phyloP scores from a whole-genome alignment of 2,797 vertebrate genomes.

The Anguilla marmorata region DNA sequence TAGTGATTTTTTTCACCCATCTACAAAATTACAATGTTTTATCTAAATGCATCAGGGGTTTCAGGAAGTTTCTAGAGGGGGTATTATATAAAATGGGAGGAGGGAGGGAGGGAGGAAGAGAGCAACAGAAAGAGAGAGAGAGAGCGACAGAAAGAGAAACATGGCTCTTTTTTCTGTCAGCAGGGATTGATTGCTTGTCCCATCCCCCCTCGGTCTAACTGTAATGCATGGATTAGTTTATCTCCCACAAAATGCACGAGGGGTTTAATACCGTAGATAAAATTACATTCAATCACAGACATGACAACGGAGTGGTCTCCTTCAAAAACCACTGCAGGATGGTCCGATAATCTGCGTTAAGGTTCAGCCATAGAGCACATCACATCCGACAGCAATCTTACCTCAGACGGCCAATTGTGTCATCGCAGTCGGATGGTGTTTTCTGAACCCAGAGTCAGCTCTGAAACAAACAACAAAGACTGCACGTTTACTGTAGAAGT shows the following conservation, averaged over 20 bases:
- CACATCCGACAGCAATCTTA: constrained; percentile 21
- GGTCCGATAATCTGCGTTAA: constrained; percentile 1
- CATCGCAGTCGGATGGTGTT: constrained; percentile 28
- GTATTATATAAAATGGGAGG: background rate
- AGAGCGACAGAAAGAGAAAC: background rate
- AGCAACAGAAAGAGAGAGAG: constrained; percentile 16
- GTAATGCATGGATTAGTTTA: constrained; percentile 9
- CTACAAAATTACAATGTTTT: constrained; percentile 15
- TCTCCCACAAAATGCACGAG: background rate
- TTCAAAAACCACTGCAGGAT: background rate
- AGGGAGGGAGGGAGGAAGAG: background rate
- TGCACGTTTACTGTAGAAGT: background rate
- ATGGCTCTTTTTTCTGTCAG: constrained; percentile 4
- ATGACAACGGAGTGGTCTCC: background rate
- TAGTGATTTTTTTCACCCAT: background rate
- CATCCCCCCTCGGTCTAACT: background rate
- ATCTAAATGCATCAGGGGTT: background rate
- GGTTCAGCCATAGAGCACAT: background rate
- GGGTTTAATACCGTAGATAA: background rate
- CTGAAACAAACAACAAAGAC: constrained; percentile 31
- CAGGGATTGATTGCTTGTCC: background rate
- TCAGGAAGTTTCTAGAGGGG: constrained; percentile 10
- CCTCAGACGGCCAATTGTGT: constrained; percentile 34
- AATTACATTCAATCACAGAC: background rate
- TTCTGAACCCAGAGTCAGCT: constrained; percentile 22